Percentiles rank a stretch among this genome's conserved stretches.
Evolutionary conservation across 2,888 invertebrate species (phyloP).

Genomic region (Eurois occulta): DNA sequence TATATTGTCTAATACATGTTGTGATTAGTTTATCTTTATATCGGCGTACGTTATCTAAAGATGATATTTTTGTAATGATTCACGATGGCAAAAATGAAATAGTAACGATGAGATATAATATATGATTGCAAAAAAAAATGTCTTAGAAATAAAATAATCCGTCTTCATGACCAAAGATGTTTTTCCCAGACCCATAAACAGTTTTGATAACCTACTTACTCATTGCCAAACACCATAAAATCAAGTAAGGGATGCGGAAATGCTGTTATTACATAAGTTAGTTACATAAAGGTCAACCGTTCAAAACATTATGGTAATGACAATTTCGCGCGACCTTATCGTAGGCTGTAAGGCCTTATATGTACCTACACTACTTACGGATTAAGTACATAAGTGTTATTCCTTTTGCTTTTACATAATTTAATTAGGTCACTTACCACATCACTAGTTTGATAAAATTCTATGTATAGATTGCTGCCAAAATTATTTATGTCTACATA

Average conservation of each 20-base stretch:
- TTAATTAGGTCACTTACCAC: neutral
- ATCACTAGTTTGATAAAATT: no score
- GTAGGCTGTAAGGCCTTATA: neutral
- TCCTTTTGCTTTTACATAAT: neutral
- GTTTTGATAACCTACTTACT: neutral
- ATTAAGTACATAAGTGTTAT: neutral
- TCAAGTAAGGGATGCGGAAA: slow-evolving; percentile 20
- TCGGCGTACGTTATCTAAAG: slow-evolving; percentile 8
- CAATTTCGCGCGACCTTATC: slow-evolving; percentile 11
- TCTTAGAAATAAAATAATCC: neutral
- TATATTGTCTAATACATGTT: neutral
- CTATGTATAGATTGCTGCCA: no score
- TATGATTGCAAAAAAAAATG: neutral
- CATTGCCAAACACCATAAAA: neutral
- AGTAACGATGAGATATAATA: slow-evolving; percentile 24
- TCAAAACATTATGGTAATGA: slow-evolving; percentile 6
- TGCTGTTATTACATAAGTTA: slow-evolving; percentile 7
- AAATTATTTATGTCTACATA: no score
- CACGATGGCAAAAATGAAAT: neutral
- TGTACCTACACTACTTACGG: neutral
- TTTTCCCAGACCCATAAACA: neutral
- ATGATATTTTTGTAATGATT: slow-evolving; percentile 21
- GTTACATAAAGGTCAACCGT: slow-evolving; percentile 13
- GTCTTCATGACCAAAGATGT: neutral
- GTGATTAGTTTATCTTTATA: slow-evolving; percentile 11